Evolutionary conservation across 2,113 vertebrate species (phyloP).

Genomic region (Butorides virescens): DNA sequence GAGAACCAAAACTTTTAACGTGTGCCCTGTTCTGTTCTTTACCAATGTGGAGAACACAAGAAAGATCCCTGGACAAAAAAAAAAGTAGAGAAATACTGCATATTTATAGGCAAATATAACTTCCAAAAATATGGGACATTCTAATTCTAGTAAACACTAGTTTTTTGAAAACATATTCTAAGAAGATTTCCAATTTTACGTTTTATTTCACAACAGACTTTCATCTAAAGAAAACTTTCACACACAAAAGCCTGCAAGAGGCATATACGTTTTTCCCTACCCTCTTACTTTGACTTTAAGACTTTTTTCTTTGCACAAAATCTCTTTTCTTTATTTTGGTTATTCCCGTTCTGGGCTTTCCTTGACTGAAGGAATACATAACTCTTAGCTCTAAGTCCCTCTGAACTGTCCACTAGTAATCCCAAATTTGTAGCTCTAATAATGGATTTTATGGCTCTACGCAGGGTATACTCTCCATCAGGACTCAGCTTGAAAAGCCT

Average conservation of each 20-base stretch:
- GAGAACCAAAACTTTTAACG: not conserved
- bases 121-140: not conserved
- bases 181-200: not conserved
- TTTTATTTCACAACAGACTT: not conserved
- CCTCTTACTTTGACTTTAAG: not conserved
- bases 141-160: not conserved
- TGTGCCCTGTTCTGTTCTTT: not conserved
- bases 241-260: not conserved
- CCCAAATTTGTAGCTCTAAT: not conserved
- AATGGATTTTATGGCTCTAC: not conserved
- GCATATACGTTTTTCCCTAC: not conserved
- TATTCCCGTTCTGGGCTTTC: not conserved
- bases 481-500: not conserved
- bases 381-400: not conserved
- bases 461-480: not conserved
- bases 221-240: not conserved
- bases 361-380: not conserved
- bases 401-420: not conserved
- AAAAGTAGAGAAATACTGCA: not conserved
- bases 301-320: not conserved
- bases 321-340: not conserved
- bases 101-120: not conserved
- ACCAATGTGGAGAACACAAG: not conserved
- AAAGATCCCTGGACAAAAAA: not conserved
- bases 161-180: not conserved